Evolutionary conservation across 2,888 invertebrate genomes (phyloP).

Genomic region (Synanthedon formicaeformis): DNA sequence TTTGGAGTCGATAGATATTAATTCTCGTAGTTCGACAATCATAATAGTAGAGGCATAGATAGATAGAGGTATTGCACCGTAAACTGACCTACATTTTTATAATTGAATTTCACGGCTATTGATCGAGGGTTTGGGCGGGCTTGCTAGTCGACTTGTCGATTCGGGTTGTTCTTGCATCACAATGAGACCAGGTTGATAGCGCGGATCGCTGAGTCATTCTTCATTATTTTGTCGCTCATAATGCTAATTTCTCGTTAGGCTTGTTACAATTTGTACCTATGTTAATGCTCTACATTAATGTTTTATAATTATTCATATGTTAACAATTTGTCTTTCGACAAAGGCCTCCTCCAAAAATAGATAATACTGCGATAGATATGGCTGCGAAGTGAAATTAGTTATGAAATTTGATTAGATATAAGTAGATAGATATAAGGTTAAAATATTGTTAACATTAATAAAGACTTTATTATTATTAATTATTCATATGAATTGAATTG

Average conservation of each 20-base stretch:
- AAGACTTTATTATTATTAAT: too few relatives aligned
- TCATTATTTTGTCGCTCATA: conserved; percentile 56
- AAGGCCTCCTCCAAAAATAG: too few relatives aligned
- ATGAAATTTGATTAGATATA: too few relatives aligned
- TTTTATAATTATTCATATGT: conserved; percentile 14
- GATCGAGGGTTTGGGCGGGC: conserved; percentile 61
- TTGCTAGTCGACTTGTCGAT: conserved; percentile 46
- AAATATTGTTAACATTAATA: too few relatives aligned
- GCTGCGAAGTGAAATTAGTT: too few relatives aligned
- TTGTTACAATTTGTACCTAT: conserved; percentile 54
- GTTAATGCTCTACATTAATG: conserved; percentile 36
- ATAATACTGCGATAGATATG: too few relatives aligned
- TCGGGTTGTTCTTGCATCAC: conserved; percentile 39
- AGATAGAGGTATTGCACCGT: background rate
- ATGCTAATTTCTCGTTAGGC: conserved; percentile 65
- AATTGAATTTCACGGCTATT: conserved; percentile 61
- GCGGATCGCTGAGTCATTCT: conserved; percentile 58
- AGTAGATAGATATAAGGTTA: too few relatives aligned
- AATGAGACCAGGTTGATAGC: conserved; percentile 52
- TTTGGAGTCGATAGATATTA: too few relatives aligned
- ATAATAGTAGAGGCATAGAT: too few relatives aligned
- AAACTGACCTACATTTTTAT: conserved; percentile 36
- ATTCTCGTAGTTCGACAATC: too few relatives aligned
- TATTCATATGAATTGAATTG: background rate
- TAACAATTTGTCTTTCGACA: too few relatives aligned